phyloP scores from a whole-genome alignment of 1,140 invertebrate species.

The Heliconius nattereri region DNA sequence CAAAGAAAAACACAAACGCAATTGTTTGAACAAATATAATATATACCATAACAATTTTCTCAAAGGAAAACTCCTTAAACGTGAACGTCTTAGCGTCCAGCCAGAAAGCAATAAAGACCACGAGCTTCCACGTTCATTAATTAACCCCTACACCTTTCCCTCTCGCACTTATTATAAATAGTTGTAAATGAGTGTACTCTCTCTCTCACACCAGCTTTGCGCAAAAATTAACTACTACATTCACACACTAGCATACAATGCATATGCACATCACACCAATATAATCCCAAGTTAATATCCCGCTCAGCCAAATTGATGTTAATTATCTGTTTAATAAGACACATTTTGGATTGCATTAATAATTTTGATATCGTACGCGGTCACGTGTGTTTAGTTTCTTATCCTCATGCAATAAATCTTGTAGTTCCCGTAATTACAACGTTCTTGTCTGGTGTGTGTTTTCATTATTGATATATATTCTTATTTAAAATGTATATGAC shows the following conservation, averaged over 20 bases:
- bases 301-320: conserved; percentile 58
- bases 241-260: conserved; percentile 72
- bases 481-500: conserved; percentile 20
- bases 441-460: conserved; percentile 79
- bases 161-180: conserved; percentile 64
- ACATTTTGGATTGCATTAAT: conserved; percentile 53
- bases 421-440: conserved; percentile 79
- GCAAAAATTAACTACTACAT: conserved; percentile 82
- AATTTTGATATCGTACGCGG: conserved; percentile 51
- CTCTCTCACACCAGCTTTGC: conserved; percentile 79
- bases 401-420: conserved; percentile 79
- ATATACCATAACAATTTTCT: conserved; percentile 71
- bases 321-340: conserved; percentile 65
- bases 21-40: conserved; percentile 51
- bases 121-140: conserved; percentile 82
- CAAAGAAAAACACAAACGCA: neutral
- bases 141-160: conserved; percentile 75
- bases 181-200: conserved; percentile 77
- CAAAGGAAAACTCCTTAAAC: conserved; percentile 77
- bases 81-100: conserved; percentile 79
- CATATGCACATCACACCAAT: conserved; percentile 66
- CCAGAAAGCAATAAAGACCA: conserved; percentile 82
- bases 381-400: conserved; percentile 79
- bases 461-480: conserved; percentile 64
- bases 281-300: conserved; percentile 45